Percentiles rank a stretch among this genome's conserved stretches.
These are phyloP conservation scores for Rhizomys pruinosus DNA, from an alignment of 2,113 vertebrate genomes.

Conservation along the genomic window DNA sequence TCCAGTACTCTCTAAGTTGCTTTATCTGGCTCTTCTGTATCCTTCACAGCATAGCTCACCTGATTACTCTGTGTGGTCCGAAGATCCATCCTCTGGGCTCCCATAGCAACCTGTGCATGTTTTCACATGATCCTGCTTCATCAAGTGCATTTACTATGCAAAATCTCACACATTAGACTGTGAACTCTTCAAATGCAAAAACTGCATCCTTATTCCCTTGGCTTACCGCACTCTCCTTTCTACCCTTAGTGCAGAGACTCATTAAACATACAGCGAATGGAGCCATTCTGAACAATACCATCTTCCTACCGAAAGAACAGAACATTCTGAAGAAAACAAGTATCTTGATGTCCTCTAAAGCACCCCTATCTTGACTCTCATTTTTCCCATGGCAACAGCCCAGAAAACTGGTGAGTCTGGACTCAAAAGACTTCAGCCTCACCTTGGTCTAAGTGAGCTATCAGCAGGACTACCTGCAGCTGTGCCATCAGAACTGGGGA, in stretches of 20 bases:
- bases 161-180: not conserved
- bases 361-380: not conserved
- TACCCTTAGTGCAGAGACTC: not conserved
- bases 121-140: not conserved
- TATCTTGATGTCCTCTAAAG: not conserved
- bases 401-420: not conserved
- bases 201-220: not conserved
- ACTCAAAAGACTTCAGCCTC: not conserved
- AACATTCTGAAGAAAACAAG: not conserved
- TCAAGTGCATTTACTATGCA: not conserved
- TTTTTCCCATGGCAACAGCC: not conserved
- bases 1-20: not conserved
- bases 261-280: not conserved
- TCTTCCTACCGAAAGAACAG: not conserved
- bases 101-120: conserved; percentile 18
- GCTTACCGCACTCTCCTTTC: not conserved
- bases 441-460: not conserved
- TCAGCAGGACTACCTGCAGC: not conserved
- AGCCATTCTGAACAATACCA: not conserved
- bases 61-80: not conserved
- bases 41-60: not conserved
- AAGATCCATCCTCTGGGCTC: not conserved
- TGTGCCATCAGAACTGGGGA: not conserved
- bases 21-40: not conserved
- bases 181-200: conserved; percentile 35